These are phyloP conservation scores for Drosophila persimilis DNA, from an alignment of 1,140 invertebrate genomes.

Conservation along the genomic window DNA sequence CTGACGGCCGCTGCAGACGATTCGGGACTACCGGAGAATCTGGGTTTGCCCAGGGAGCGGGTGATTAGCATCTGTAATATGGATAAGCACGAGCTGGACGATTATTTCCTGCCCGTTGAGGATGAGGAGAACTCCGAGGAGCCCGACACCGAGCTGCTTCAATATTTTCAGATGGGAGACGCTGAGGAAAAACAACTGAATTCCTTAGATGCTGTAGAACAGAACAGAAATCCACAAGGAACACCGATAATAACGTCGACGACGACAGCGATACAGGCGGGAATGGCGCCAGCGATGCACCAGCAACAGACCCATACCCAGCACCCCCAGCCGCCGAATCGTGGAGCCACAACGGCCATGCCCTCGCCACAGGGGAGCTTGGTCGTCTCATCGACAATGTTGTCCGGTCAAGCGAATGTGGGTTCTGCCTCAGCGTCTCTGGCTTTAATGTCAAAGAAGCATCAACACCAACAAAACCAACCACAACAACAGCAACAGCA, in stretches of 20 bases:
- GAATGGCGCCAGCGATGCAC: slow-evolving; percentile 16
- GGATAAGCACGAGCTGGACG: slow-evolving; percentile 90
- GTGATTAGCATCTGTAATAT: slow-evolving; percentile 88
- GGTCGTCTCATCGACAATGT: slow-evolving; percentile 1
- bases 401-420: slow-evolving; percentile 58
- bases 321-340: slow-evolving; percentile 26
- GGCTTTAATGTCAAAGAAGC: slow-evolving; percentile 80
- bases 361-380: slow-evolving; percentile 20
- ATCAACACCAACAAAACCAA: slow-evolving; percentile 68
- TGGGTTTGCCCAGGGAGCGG: slow-evolving; percentile 84
- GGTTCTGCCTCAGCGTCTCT: slow-evolving; percentile 83
- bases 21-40: slow-evolving; percentile 68
- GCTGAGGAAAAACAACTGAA: slow-evolving; percentile 83
- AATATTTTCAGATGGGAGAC: slow-evolving; percentile 89
- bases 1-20: slow-evolving; percentile 64
- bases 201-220: slow-evolving; percentile 82
- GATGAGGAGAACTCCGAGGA: slow-evolving; percentile 90
- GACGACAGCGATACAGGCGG: slow-evolving; percentile 22
- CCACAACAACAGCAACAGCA: slow-evolving; percentile 29
- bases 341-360: slow-evolving; percentile 32
- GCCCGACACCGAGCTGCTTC: slow-evolving; percentile 90
- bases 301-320: slow-evolving; percentile 30
- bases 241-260: slow-evolving; percentile 41
- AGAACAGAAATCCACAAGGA: slow-evolving; percentile 74
- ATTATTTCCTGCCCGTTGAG: slow-evolving; percentile 86